These are phyloP conservation scores for Chymomyza costata DNA, from an alignment of 1,140 invertebrate species.

Conservation along the genomic window DNA sequence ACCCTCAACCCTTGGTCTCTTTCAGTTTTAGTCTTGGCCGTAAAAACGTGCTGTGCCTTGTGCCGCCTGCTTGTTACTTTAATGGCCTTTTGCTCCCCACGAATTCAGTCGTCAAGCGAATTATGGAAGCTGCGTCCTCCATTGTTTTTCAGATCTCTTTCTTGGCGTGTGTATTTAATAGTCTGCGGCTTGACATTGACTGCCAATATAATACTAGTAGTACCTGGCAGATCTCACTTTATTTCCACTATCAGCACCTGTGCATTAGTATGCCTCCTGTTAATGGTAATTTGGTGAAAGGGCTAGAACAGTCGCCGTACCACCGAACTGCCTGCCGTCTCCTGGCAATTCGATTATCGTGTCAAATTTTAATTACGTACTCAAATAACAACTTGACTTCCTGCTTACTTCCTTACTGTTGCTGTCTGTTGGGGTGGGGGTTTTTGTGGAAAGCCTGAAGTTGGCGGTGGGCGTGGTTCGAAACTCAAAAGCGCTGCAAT, in stretches of 20 bases:
- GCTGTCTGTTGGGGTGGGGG: too few relatives aligned
- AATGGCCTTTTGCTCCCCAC: constrained; percentile 70
- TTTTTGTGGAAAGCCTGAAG: too few relatives aligned
- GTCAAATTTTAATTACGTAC: constrained; percentile 72
- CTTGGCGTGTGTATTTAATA: constrained; percentile 71
- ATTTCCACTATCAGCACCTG: constrained; percentile 28
- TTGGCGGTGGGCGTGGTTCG: too few relatives aligned
- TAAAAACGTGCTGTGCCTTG: constrained; percentile 68
- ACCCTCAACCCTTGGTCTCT: not conserved
- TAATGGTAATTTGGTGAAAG: constrained; percentile 41
- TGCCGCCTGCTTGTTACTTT: constrained; percentile 68
- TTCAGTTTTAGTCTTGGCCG: constrained; percentile 37
- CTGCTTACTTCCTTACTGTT: too few relatives aligned
- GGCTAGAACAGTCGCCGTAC: constrained; percentile 25
- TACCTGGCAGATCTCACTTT: constrained; percentile 26
- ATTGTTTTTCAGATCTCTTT: constrained; percentile 69
- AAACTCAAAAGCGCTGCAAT: constrained; percentile 39
- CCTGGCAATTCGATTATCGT: constrained; percentile 58
- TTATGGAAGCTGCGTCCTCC: constrained; percentile 59
- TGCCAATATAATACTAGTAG: constrained; percentile 33
- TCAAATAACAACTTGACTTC: constrained; percentile 63
- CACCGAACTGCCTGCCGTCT: not conserved
- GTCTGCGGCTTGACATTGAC: constrained; percentile 70
- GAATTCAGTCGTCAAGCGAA: constrained; percentile 62
- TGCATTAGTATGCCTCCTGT: constrained; percentile 50